phyloP scores from a whole-genome alignment of 2,888 invertebrate genomes.

The Xiphydria camelus region DNA sequence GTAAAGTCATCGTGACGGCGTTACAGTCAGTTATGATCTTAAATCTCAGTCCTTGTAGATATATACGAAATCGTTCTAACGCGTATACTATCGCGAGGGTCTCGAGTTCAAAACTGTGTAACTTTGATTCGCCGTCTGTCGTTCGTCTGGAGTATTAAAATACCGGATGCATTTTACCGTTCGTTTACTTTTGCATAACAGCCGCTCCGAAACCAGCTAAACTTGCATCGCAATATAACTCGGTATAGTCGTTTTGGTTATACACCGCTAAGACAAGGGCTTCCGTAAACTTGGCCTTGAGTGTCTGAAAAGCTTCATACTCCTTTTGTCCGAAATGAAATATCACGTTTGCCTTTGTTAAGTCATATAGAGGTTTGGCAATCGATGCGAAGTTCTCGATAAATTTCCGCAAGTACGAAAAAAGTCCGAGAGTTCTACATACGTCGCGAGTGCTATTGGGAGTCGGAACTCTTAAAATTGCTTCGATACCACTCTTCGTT shows the following conservation, averaged over 20 bases:
- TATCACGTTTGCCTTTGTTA: background rate
- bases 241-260: background rate
- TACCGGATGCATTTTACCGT: too few species aligned
- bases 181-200: too few species aligned
- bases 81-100: too few species aligned
- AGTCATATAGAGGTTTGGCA: conserved; percentile 9
- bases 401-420: conserved; percentile 12
- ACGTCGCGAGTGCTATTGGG: conserved; percentile 7
- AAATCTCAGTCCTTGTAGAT: too few species aligned
- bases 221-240: too few species aligned
- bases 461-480: conserved; percentile 5
- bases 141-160: too few species aligned
- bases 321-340: conserved; percentile 8
- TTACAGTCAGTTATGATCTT: too few species aligned
- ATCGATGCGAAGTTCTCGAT: conserved; percentile 8
- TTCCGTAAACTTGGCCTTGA: background rate
- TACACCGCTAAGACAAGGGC: conserved; percentile 3
- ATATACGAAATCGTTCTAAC: too few species aligned
- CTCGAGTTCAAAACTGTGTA: too few species aligned
- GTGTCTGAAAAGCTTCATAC: background rate
- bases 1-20: too few species aligned
- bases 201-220: too few species aligned
- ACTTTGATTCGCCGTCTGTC: too few species aligned
- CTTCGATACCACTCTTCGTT: background rate
- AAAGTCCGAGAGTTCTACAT: conserved; percentile 7